Conservation (phyloP, 1,140 invertebrate genomes). For the Platyscapa corneri region DNA sequence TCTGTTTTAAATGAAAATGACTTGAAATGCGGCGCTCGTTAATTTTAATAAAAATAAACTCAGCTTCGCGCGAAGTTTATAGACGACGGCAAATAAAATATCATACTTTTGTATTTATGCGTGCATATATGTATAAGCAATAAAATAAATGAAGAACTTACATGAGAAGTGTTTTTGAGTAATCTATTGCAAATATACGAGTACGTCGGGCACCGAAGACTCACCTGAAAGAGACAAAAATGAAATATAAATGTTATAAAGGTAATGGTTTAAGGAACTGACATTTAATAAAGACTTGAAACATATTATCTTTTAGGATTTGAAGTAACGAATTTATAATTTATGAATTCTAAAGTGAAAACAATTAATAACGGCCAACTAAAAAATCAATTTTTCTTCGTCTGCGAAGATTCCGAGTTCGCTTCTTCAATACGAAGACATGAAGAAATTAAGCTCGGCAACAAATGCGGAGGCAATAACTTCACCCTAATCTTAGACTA, state of each 20-base stretch:
- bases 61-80: too few species aligned
- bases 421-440: too few species aligned
- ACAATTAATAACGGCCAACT: too few species aligned
- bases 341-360: neutral
- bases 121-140: neutral
- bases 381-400: neutral
- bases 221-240: constrained; percentile 46
- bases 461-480: too few species aligned
- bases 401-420: too few species aligned
- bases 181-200: constrained; percentile 5
- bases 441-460: too few species aligned
- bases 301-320: neutral
- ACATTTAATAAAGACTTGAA: neutral
- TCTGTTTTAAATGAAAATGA: too few species aligned
- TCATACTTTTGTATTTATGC: too few species aligned
- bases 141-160: neutral
- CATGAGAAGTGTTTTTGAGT: neutral
- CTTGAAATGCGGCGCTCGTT: neutral
- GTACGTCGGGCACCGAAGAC: neutral
- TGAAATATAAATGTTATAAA: neutral
- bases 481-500: too few species aligned
- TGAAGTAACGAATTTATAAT: neutral
- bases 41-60: neutral
- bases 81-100: too few species aligned
- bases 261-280: neutral